Percentiles rank a stretch among this genome's conserved stretches.
phyloP scores from a whole-genome alignment of 2,888 invertebrate genomes.

The Stenodema calcarata region DNA sequence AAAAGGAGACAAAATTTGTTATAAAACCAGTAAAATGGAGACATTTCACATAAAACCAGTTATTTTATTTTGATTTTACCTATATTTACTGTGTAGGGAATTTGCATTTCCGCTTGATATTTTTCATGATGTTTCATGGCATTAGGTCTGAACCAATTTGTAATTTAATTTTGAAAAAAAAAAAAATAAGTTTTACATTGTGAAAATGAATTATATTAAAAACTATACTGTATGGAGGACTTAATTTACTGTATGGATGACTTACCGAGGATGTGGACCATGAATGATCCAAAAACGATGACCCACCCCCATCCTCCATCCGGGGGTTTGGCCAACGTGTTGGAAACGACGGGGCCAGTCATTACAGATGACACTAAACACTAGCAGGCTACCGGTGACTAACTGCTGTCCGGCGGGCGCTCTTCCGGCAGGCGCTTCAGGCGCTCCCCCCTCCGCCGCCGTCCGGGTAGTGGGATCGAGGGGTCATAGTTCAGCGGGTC shows the following conservation, averaged over 20 bases:
- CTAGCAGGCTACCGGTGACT: not conserved
- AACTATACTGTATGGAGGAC: no score
- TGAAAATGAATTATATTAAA: no score
- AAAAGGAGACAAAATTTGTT: no score
- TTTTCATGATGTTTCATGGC: no score
- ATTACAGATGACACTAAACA: constrained; percentile 4
- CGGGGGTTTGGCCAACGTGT: constrained; percentile 70
- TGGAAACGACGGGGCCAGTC: constrained; percentile 37
- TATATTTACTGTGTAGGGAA: no score
- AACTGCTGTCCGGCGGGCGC: not conserved
- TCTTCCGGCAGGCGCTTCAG: constrained; percentile 10
- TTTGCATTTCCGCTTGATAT: no score
- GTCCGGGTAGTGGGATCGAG: constrained; percentile 27
- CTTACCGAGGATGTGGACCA: constrained; percentile 94
- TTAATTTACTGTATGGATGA: constrained; percentile 62
- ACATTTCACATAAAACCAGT: no score
- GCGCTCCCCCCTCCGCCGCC: constrained; percentile 33
- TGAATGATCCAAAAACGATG: constrained; percentile 92
- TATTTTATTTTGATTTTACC: no score
- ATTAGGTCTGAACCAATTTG: no score
- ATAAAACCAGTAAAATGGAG: no score
- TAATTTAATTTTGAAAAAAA: not conserved
- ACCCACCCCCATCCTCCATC: constrained; percentile 97
- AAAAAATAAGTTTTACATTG: not conserved
- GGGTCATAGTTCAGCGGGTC: constrained; percentile 32